A percentile compares a stretch with the other conserved stretches of the same genome.
Conservation (phyloP, 2,113 vertebrate species). For the Festucalex cinctus region DNA sequence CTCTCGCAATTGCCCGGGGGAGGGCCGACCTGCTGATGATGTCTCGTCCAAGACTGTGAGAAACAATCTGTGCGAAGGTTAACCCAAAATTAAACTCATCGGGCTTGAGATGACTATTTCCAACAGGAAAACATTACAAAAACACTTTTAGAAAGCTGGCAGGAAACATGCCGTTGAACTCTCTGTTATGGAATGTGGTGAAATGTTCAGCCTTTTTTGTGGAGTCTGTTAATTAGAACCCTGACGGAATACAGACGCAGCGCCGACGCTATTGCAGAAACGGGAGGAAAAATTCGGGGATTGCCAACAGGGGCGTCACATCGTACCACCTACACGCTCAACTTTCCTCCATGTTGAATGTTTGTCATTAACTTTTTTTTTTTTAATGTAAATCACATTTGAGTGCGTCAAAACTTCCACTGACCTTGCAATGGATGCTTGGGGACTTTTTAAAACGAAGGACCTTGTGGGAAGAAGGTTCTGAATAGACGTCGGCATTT, state of each 20-base stretch:
- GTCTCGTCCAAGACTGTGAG: slow-evolving; percentile 20
- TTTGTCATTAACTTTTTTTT: slow-evolving; percentile 60
- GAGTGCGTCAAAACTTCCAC: slow-evolving; percentile 18
- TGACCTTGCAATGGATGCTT: neutral
- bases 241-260: slow-evolving; percentile 57
- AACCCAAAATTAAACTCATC: slow-evolving; percentile 44
- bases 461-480: neutral
- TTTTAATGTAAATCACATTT: slow-evolving; percentile 50
- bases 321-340: slow-evolving; percentile 50
- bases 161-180: slow-evolving; percentile 42
- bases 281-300: slow-evolving; percentile 57
- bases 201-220: slow-evolving; percentile 55
- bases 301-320: slow-evolving; percentile 63
- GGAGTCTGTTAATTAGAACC: slow-evolving; percentile 54
- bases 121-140: slow-evolving; percentile 40
- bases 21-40: slow-evolving; percentile 20
- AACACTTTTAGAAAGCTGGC: slow-evolving; percentile 41
- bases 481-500: no score
- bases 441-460: neutral
- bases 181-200: slow-evolving; percentile 49
- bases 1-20: slow-evolving; percentile 11
- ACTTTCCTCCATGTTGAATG: slow-evolving; percentile 58
- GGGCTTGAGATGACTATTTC: slow-evolving; percentile 38
- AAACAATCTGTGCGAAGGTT: slow-evolving; percentile 33
- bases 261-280: slow-evolving; percentile 59